These are phyloP conservation scores for Bagarius yarrelli DNA, from an alignment of 2,113 vertebrate genomes.

Conservation along the genomic window DNA sequence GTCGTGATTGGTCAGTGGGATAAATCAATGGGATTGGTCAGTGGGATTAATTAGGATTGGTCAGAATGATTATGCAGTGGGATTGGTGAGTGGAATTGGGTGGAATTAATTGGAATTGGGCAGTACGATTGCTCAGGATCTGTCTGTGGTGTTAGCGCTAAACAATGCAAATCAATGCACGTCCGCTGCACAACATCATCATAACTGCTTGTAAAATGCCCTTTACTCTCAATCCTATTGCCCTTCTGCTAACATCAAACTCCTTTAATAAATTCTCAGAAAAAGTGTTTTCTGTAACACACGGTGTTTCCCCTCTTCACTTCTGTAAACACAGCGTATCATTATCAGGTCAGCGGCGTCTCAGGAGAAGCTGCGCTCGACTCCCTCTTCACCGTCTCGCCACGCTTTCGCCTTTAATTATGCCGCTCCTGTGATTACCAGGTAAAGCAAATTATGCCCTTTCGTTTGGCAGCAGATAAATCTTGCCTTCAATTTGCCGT, in stretches of 20 bases:
- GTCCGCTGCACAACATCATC: background rate
- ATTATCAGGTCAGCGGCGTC: conserved; percentile 22
- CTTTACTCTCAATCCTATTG: background rate
- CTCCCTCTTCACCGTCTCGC: conserved; percentile 31
- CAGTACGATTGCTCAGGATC: no score
- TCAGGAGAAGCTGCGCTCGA: conserved; percentile 25
- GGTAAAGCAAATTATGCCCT: conserved; percentile 70
- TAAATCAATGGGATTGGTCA: no score
- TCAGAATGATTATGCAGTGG: no score
- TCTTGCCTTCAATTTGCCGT: conserved; percentile 69
- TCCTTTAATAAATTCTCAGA: background rate
- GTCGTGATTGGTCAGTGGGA: no score
- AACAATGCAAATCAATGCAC: background rate
- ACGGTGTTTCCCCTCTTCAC: conserved; percentile 4
- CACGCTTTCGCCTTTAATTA: conserved; percentile 66
- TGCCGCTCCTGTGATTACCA: conserved; percentile 64
- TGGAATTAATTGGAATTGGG: no score
- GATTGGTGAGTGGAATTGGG: no score
- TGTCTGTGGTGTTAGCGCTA: no score
- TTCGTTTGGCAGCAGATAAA: conserved; percentile 72
- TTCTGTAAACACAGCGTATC: conserved; percentile 26
- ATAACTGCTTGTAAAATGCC: background rate
- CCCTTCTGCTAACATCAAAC: background rate
- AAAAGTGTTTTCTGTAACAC: background rate
- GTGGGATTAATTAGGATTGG: no score